Evolutionary conservation across 2,888 invertebrate genomes (phyloP), one percentile per base, ranked within the genome.

Genomic region (Meteorus cinctellus): DNA sequence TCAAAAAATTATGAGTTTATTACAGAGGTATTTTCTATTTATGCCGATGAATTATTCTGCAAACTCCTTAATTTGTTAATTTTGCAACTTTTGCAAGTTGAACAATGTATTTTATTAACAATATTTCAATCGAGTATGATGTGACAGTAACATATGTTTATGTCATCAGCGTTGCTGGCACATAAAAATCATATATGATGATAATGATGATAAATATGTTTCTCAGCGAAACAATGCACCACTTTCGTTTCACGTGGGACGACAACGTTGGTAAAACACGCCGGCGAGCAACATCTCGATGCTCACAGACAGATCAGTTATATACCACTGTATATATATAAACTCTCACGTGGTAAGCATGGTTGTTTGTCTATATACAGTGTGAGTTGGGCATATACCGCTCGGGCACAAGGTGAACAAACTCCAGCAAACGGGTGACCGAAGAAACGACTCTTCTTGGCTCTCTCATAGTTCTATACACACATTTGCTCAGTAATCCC

Each of bases 401-500:
- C 67, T 68, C 34, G 29, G 27, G 68, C 72, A 65, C 75, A 83
- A 84, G 86, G 86, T 86, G 83, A 86, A 86, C 84, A 84, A 86
- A 86, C 86, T 85, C 84, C 76, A 12, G 63, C 24, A 55, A 65
- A 75, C 62, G 69, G 68, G 48, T 60, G 68, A 60, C 67, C 68
- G 60, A 60, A 67, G 59, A 67, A 67, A 66, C 68, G 68, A 74
- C 29, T 62, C 51, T 24, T 63, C 60, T 24, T 60, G 45, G 60
- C 31, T 67, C 24, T 55, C 55, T 55, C 55, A 55, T 59, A 41
- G 31, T 63, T 60, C 36, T 66, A 60, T 51, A 59, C n/a, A 65
- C 27, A 24, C n/a, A 19, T 69, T 10, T 67, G 67, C 31, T 45
- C 29, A 36, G n/a, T 3, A 16, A 41, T 36, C 41, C 65, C n/a